These are phyloP conservation scores for Parazoanthus swiftii DNA, from an alignment of 92 coral and sea anemone species.

Conservation along the genomic window DNA sequence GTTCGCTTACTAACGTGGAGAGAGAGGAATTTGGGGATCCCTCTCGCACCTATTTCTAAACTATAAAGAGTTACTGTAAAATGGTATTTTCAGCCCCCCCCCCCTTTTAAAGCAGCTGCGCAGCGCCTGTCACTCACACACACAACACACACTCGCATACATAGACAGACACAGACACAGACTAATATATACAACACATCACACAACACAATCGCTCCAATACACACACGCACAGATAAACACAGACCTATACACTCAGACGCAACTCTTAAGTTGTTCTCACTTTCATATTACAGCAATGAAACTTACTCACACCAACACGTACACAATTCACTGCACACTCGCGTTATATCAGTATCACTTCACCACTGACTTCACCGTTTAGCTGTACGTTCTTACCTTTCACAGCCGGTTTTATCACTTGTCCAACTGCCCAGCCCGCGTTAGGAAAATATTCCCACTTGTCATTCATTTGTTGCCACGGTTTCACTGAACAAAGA, in stretches of 20 bases:
- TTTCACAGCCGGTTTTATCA: constrained; percentile 49
- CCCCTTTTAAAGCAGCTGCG: background rate
- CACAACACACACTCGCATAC: background rate
- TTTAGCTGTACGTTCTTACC: constrained; percentile 43
- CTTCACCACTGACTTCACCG: background rate
- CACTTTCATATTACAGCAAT: background rate
- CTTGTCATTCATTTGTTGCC: constrained; percentile 54
- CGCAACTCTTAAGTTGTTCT: background rate
- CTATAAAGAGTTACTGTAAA: too few relatives aligned
- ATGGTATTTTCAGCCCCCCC: too few relatives aligned
- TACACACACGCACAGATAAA: background rate
- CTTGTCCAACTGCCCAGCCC: constrained; percentile 68
- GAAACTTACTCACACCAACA: background rate
- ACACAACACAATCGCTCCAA: background rate
- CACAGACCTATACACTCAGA: background rate
- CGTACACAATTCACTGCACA: background rate
- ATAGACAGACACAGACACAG: too few relatives aligned
- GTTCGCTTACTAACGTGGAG: too few relatives aligned
- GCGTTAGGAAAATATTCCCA: constrained; percentile 71
- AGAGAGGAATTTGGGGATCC: too few relatives aligned
- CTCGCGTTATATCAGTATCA: background rate
- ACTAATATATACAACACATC: background rate
- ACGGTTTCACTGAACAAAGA: constrained; percentile 63
- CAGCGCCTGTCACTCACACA: background rate
- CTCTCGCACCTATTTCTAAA: too few relatives aligned